Base-by-base conservation (phyloP, 2,888 invertebrate genomes). In the Calliphora vomitoria region DNA sequence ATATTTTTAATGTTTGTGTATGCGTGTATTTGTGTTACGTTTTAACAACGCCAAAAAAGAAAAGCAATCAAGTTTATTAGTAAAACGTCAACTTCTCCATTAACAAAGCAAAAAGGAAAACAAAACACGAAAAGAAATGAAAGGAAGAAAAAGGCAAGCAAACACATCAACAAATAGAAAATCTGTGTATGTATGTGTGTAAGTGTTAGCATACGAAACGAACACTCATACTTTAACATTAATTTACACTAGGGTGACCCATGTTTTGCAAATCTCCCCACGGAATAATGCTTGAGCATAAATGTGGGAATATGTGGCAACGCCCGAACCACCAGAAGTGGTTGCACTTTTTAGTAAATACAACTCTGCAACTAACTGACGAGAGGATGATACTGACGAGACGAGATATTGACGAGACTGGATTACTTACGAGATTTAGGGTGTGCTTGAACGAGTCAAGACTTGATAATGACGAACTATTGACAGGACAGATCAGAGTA, bases 11-110 rank as follows among this genome's bases (percentile, higher is more conserved):
- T 25, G 6, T 60, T 13, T 25, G 13, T 55, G 3, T 55, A 35
- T 53, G 5, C n/a, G 35, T 44, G 60, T 25, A 44, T 60, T 50
- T 38, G 4, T 15, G n/a, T 50, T 18, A 5, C 25, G 41, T 53
- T 55, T 15, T 25, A 31, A n/a, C 1, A 53, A n/a, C 15, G 41
- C 20, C n/a, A 35, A 75, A 50, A 41, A 69, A 62, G 55, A 55
- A 41, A 62, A 80, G 50, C 50, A 76, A 76, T 85, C 75, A 81
- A 71, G 44, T 76, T 76, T 85, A 76, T 81, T 75, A 71, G 69
- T 53, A 76, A 80, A 75, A 76, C 44, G 69, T 50, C 80, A 75
- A 84, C 58, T 69, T 85, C 58, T 62, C 53, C 71, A 71, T 47
- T 71, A 31, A 41, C 15, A 66, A 75, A 82, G 31, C 44, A 69